Percentiles rank a stretch among this genome's conserved stretches.
Evolutionary conservation across 2,113 vertebrate genomes (phyloP).

Genomic region (Sorex araneus): DNA sequence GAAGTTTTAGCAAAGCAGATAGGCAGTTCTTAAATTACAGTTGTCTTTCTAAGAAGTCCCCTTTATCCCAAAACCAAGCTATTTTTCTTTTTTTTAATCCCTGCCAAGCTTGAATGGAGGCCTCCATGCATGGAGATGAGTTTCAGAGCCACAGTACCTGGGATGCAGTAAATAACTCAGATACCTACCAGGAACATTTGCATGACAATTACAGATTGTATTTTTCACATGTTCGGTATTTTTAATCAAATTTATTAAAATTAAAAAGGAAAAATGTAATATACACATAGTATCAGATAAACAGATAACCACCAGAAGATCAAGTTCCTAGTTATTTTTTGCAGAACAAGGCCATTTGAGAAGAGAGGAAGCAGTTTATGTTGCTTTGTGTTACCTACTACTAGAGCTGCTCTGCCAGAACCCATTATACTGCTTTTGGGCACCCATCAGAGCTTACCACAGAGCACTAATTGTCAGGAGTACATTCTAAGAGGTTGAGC

Average conservation of each 20-base stretch:
- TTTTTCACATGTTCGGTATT: not conserved
- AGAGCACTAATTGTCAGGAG: too few relatives aligned
- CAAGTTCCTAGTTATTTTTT: slow-evolving; percentile 16
- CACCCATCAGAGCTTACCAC: too few relatives aligned
- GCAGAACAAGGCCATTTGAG: not conserved
- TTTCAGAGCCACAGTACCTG: not conserved
- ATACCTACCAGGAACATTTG: not conserved
- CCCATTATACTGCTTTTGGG: too few relatives aligned
- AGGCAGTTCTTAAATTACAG: not conserved
- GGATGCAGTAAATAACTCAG: not conserved
- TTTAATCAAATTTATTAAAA: not conserved
- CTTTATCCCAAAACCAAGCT: not conserved
- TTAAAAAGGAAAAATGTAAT: not conserved
- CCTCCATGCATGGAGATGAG: not conserved
- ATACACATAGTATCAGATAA: not conserved
- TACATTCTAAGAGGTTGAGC: too few relatives aligned
- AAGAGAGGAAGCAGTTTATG: not conserved
- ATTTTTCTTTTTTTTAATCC: too few relatives aligned
- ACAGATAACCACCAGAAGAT: slow-evolving; percentile 3
- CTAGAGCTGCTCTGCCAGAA: too few relatives aligned
- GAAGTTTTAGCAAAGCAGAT: not conserved
- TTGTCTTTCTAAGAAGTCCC: not conserved
- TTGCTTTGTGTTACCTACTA: not conserved
- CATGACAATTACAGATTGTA: not conserved
- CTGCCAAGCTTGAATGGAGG: not conserved